Percentiles rank a stretch among this genome's conserved stretches.
Evolutionary conservation across 2,888 invertebrate genomes (phyloP).

Genomic region (Meta bourneti): DNA sequence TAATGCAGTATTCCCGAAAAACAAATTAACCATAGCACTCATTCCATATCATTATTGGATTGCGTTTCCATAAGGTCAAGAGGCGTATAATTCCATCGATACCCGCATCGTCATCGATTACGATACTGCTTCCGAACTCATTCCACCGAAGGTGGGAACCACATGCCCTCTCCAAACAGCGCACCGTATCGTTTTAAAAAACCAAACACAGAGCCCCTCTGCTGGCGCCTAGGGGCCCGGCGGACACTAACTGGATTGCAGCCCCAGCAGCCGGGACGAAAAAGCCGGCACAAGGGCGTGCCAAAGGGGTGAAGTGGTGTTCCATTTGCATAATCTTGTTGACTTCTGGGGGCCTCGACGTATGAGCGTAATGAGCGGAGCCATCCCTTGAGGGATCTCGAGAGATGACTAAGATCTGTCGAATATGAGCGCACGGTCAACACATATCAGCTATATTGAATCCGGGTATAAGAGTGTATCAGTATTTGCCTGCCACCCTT

Average conservation of each 20-base stretch:
- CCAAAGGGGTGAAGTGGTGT: slow-evolving; percentile 28
- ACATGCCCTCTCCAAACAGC: too few species aligned
- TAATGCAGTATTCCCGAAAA: too few species aligned
- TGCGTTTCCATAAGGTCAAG: too few species aligned
- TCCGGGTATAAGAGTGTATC: slow-evolving; percentile 1
- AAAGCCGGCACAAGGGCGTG: neutral
- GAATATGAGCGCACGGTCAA: neutral
- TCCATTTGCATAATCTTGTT: slow-evolving; percentile 71
- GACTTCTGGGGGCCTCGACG: slow-evolving; percentile 37
- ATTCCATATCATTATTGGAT: too few species aligned
- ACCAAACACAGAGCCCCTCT: neutral
- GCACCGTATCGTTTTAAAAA: slow-evolving; percentile 38
- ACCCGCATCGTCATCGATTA: too few species aligned
- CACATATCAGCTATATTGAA: slow-evolving; percentile 13
- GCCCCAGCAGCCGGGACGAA: slow-evolving; percentile 22
- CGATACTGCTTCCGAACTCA: too few species aligned
- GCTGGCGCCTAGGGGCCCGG: neutral
- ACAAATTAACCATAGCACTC: too few species aligned
- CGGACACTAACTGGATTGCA: slow-evolving; percentile 66
- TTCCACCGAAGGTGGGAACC: too few species aligned
- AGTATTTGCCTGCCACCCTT: too few species aligned
- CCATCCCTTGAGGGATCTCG: neutral
- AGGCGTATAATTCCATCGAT: too few species aligned
- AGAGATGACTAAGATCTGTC: slow-evolving; percentile 54
- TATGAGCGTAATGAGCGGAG: slow-evolving; percentile 40